Evolutionary conservation across 2,797 vertebrate genomes (phyloP), one percentile per base, ranked within the genome.

Genomic region (Mormyrus proboscirostris): DNA sequence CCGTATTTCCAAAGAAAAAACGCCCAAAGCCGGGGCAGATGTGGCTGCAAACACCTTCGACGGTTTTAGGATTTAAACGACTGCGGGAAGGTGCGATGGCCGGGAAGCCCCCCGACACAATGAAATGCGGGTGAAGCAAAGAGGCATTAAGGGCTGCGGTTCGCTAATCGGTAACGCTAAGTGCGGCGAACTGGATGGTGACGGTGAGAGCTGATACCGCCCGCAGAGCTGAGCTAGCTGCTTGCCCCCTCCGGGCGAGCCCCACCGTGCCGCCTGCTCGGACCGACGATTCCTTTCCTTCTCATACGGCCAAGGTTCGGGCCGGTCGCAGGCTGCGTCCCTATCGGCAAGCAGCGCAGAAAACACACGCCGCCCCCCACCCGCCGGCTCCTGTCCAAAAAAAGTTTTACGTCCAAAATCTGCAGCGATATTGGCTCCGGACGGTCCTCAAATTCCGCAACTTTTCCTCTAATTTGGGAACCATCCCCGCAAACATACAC

Each of bases 371-470:
- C 22, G 59, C 65, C 65, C 59, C 65, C 65, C 65, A 41, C 69
- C 29, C 69, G 14, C 69, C 69, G 65, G 69, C 69, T 38, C 69
- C 69, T 5, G 33, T 16, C 69, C 79, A 85, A 84, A 50, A 90
- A 93, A 91, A 79, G 91, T 91, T 91, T 88, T 25, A 90, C 94
- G 95, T 95, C 95, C 95, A 91, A 91, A 91, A 91, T 62, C 76
- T 83, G 89, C 92, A 90, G 89, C 88, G 89, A 86, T 90, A 91
- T 93, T 92, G 91, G 91, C 91, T 90, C 92, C 93, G 90, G 65
- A 90, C 89, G 62, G 90, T 94, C 94, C 94, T 94, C 93, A 93
- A 92, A 93, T 93, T 88, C 93, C 93, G 94, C 92, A 92, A 87
- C 89, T 76, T 79, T 82, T 91, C 83, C 88, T 92, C 91, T 91